A percentile compares a stretch with the other conserved stretches of the same genome.
Conservation (phyloP, 2,797 vertebrate genomes). For the Hephaestus fuliginosus region DNA sequence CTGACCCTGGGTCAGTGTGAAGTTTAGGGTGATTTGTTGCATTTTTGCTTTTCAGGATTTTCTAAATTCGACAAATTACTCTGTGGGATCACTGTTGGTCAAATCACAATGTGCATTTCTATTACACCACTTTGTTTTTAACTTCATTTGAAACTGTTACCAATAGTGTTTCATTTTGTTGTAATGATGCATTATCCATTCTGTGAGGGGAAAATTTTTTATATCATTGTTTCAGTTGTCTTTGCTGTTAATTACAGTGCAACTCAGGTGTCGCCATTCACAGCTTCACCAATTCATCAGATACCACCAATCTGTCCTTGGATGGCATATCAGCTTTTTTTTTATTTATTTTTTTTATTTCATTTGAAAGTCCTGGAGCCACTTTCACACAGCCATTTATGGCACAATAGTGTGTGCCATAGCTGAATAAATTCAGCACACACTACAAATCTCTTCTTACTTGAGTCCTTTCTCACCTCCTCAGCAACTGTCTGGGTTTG, state of each 20-base stretch:
- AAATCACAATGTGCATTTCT: neutral
- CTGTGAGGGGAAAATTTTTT: neutral
- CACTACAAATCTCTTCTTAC: no score
- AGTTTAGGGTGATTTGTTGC: neutral
- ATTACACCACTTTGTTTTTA: neutral
- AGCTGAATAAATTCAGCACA: neutral
- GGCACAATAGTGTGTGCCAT: neutral
- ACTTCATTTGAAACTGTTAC: neutral
- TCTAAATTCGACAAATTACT: neutral
- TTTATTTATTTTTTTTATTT: neutral
- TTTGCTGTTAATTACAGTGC: no score
- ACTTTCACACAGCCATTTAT: neutral
- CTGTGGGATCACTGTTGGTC: neutral
- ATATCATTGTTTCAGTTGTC: no score
- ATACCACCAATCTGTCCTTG: no score
- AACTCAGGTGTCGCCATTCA: no score
- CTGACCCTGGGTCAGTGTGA: neutral
- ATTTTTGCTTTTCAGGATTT: constrained; percentile 1
- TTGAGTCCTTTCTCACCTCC: no score
- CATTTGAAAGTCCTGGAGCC: neutral
- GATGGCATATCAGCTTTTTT: neutral
- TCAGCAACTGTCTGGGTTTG: no score
- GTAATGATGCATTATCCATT: neutral
- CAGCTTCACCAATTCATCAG: no score
- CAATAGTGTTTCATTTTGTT: neutral